Conservation (phyloP, 2,113 vertebrate genomes). For the Psophia crepitans region DNA sequence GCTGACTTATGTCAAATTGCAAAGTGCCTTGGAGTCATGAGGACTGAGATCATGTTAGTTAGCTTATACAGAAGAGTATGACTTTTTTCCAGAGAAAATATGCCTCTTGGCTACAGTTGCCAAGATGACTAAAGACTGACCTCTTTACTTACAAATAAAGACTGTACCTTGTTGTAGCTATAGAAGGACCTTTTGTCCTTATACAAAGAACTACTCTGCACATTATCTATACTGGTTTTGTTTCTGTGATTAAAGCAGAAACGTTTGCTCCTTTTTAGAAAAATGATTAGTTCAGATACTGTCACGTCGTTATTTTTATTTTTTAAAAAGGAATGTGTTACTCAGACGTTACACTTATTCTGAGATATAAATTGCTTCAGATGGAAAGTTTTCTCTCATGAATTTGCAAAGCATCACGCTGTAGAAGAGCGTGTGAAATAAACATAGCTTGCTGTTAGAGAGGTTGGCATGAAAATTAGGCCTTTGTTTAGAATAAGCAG, state of each 20-base stretch:
- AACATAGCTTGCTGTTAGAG: neutral
- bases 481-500: neutral
- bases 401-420: neutral
- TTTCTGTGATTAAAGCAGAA: neutral
- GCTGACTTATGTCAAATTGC: neutral
- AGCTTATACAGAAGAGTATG: neutral
- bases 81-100: neutral
- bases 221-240: neutral
- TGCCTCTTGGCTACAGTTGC: neutral
- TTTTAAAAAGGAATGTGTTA: neutral
- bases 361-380: neutral
- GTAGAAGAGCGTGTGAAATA: neutral
- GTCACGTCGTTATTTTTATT: neutral
- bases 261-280: neutral
- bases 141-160: neutral
- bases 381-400: neutral
- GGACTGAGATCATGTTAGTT: neutral
- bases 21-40: neutral
- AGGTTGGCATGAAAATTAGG: neutral
- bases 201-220: neutral
- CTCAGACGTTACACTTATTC: neutral
- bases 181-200: neutral
- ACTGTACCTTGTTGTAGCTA: neutral
- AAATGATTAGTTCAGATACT: neutral
- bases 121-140: neutral